Base-by-base conservation (phyloP, 2,888 invertebrate genomes). In the Catocala nupta region DNA sequence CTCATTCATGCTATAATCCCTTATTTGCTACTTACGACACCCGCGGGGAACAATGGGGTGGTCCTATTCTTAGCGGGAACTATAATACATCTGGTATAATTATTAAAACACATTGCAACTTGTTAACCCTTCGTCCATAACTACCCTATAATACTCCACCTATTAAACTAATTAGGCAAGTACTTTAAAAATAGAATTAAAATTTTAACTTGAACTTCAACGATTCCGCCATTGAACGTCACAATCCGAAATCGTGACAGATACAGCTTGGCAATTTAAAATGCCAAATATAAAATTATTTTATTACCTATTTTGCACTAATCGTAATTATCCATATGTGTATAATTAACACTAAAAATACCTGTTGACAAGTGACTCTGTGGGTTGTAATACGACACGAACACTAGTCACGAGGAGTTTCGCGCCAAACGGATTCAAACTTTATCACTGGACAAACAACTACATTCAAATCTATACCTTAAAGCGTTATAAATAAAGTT, bases 361-460 rank as follows among this genome's bases (percentile, higher is more conserved):
- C 74, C 79, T 82, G 85, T 84, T 83, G 82, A 83, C 83, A 84
- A 81, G 78, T 71, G 75, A 68, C 75, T 71, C 63, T 75, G 73
- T 75, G 76, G 71, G 71, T 51, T 63, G 70, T 72, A 71, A 76
- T 71, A 70, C 63, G 57, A 65, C 70, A 71, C 70, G 72, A 73
- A 64, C 70, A 72, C 72, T 65, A 73, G 75, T 74, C 73, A 74
- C 71, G 73, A 71, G 72, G 64, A 72, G 72, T 71, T 75, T 72
- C 73, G 68, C 78, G 71, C 66, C 71, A 63, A 78, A 75, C 63
- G 52, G 56, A 65, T 64, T 69, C 67, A 68, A 68, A 72, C 59
- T 66, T 68, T 66, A 57, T 63, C 61, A 59, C 25, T 43, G 45
- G 5, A 42, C 12, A 42, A 45, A 10, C 11, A 12, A 11, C 44